Percentiles rank a stretch among this genome's conserved stretches.
Evolutionary conservation across 2,888 invertebrate species (phyloP).

Genomic region (Patella ulyssiponensis): DNA sequence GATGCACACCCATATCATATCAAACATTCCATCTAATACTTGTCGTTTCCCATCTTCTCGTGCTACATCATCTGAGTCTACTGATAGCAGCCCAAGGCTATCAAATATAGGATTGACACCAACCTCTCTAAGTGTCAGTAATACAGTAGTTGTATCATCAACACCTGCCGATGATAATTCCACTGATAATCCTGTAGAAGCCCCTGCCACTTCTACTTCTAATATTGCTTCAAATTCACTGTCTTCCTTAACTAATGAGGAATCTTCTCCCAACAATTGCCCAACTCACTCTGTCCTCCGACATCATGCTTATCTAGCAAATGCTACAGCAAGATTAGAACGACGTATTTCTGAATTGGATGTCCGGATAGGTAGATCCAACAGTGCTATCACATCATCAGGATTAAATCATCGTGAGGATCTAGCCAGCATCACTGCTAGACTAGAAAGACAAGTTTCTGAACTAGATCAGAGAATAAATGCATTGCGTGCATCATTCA

Average conservation of each 20-base stretch:
- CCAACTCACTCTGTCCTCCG: conserved; percentile 1
- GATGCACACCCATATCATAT: no score
- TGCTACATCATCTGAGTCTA: neutral
- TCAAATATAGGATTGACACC: neutral
- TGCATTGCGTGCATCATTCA: conserved; percentile 53
- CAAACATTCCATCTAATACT: no score
- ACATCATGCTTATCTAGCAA: neutral
- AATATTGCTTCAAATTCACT: neutral
- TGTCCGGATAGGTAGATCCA: neutral
- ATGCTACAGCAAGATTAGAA: conserved; percentile 4
- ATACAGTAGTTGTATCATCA: conserved; percentile 4
- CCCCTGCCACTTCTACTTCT: neutral
- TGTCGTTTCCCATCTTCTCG: neutral
- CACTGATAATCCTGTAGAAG: neutral
- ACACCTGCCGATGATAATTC: neutral
- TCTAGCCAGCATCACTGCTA: conserved; percentile 48
- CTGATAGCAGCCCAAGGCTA: neutral
- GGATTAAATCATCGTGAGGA: conserved; percentile 27
- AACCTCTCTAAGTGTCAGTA: neutral
- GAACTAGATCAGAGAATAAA: conserved; percentile 56
- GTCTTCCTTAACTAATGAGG: neutral
- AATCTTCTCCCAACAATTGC: neutral
- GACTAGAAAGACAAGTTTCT: conserved; percentile 54
- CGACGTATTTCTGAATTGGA: conserved; percentile 4
- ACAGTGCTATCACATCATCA: neutral